Evolutionary conservation across 2,888 invertebrate species (phyloP).

Genomic region (Leptinotarsa peninsularis): DNA sequence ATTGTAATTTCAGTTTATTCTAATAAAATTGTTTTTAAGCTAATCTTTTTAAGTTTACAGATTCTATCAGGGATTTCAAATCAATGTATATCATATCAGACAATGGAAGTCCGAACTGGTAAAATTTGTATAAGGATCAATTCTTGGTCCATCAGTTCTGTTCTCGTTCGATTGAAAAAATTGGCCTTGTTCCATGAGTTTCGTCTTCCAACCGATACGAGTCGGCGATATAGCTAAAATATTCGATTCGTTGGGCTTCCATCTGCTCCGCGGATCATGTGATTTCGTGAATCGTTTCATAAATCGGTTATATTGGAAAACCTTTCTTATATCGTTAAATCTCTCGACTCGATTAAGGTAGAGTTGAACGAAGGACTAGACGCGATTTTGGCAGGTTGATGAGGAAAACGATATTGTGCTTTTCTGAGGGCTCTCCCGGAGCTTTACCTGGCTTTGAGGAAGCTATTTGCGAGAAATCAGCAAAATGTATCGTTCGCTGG

Average conservation of each 20-base stretch:
- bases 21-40: too few relatives aligned
- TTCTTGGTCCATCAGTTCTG: too few relatives aligned
- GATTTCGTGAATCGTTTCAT: constrained; percentile 46
- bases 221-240: constrained; percentile 44
- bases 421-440: background rate
- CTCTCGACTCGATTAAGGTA: constrained; percentile 39
- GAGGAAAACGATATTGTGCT: constrained; percentile 10
- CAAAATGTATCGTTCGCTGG: background rate
- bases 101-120: too few relatives aligned
- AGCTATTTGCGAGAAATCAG: constrained; percentile 7
- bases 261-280: constrained; percentile 42
- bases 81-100: too few relatives aligned
- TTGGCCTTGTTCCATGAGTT: constrained; percentile 12
- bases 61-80: too few relatives aligned
- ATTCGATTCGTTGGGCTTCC: constrained; percentile 45
- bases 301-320: constrained; percentile 46
- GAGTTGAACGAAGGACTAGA: constrained; percentile 9
- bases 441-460: constrained; percentile 9
- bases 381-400: background rate
- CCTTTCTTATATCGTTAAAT: constrained; percentile 45
- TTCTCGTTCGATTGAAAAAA: too few relatives aligned
- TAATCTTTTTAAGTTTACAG: too few relatives aligned
- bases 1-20: too few relatives aligned
- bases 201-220: constrained; percentile 33
- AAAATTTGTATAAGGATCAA: too few relatives aligned